A percentile compares a stretch with the other conserved stretches of the same genome.
Evolutionary conservation across 2,113 vertebrate species (phyloP).

Genomic region (Zosterops hypoxanthus): DNA sequence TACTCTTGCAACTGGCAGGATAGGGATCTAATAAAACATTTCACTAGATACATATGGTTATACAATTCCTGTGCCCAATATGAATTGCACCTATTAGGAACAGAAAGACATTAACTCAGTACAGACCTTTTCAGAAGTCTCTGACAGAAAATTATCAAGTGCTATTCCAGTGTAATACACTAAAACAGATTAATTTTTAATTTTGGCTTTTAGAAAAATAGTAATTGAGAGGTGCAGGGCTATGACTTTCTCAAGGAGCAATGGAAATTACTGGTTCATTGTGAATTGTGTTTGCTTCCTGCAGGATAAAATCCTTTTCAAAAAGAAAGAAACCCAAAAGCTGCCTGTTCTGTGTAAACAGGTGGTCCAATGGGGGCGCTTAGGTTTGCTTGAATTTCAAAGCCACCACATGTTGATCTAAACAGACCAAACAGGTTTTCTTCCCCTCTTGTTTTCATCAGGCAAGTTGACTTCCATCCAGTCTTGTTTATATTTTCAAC

Average conservation of each 20-base stretch:
- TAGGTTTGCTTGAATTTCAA: background rate
- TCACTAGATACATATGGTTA: background rate
- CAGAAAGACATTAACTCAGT: background rate
- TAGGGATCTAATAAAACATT: background rate
- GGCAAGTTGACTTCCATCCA: background rate
- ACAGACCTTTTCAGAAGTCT: background rate
- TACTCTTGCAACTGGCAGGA: background rate
- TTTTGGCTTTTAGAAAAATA: background rate
- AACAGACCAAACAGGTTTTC: background rate
- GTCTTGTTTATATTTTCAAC: constrained; percentile 1
- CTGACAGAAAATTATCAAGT: background rate
- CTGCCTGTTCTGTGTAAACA: background rate
- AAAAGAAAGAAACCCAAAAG: background rate
- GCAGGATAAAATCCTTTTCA: background rate
- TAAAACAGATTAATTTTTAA: background rate
- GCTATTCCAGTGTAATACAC: background rate
- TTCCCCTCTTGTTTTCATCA: background rate
- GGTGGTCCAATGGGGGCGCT: background rate
- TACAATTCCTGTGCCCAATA: background rate
- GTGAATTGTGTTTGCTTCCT: background rate
- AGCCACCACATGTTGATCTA: background rate
- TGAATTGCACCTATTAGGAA: background rate
- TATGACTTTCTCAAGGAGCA: background rate
- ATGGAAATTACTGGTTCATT: background rate
- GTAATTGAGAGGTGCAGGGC: background rate